Evolutionary conservation across 2,113 vertebrate genomes (phyloP), one percentile per base, ranked within the genome.

Genomic region (Colius striatus): DNA sequence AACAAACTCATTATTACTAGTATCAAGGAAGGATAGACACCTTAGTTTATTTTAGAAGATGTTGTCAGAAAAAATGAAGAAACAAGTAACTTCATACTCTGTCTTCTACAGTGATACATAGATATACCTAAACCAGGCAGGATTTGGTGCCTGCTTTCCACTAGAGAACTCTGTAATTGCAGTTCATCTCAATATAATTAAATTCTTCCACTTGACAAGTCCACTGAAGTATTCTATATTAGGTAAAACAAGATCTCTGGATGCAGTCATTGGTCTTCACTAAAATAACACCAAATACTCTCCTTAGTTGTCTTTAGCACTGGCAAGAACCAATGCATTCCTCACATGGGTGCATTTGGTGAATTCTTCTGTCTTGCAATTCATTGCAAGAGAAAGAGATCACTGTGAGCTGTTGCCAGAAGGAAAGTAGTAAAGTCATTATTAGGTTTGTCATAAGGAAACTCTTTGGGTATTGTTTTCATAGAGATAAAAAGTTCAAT

Each of bases 391-490:
- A 78, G 53, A 73, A 84, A 22, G 23, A 65, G 82, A 79, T 75
- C 89, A 68, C 48, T 54, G 30, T 5, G 45, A 73, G 36, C n/a
- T 72, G 48, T 51, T 89, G 70, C 70, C 84, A 66, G 62, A 89
- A 71, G 38, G 76, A 53, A 94, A 32, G 60, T 18, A 1, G 0
- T 83, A 90, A 92, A 94, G 75, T 6, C 30, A 53, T 72, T 87
- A 61, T 57, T 84, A 88, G 51, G 4, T 94, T 88, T 93, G 83
- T 90, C 76, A 30, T 14, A 87, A 10, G 54, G n/a, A 87, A 78
- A 51, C 26, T 41, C 54, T 94, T 53, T 68, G 73, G 53, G 50
- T 65, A 50, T 72, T 89, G 57, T 82, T 89, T 74, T 82, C 66
- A 84, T 60, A 21, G 51, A 86, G 80, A 81, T 68, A 77, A 58